Conservation (phyloP, 2,113 vertebrate genomes). For the Theropithecus gelada region DNA sequence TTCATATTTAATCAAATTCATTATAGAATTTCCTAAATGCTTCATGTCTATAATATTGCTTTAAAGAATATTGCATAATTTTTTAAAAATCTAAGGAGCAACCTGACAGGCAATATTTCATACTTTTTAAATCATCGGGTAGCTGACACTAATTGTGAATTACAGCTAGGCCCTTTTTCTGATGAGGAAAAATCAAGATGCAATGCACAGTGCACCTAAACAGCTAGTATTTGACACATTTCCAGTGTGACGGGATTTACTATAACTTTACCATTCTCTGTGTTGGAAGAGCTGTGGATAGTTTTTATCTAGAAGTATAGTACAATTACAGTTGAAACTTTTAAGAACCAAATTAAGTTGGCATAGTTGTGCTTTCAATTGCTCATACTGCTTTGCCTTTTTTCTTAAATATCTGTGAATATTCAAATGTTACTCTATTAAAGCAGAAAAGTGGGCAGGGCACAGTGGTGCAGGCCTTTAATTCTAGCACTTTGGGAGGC, state of each 20-base stretch:
- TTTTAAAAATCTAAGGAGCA: neutral
- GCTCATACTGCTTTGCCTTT: neutral
- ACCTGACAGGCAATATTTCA: neutral
- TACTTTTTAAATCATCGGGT: neutral
- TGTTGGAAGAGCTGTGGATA: neutral
- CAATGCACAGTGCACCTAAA: neutral
- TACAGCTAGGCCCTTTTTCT: neutral
- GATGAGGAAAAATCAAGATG: neutral
- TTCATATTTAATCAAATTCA: neutral
- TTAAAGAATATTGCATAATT: neutral
- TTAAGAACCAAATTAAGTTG: neutral
- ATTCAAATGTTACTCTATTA: slow-evolving; percentile 4
- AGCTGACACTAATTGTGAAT: neutral
- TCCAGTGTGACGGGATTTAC: neutral
- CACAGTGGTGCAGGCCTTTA: no score
- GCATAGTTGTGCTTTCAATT: neutral
- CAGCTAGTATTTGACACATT: neutral
- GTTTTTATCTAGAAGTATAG: neutral
- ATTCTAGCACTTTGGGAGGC: no score
- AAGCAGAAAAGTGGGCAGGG: neutral
- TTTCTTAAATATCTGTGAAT: neutral
- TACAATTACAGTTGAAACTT: neutral
- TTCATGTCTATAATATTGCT: neutral
- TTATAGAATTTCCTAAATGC: neutral
- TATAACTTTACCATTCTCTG: neutral